phyloP scores from a whole-genome alignment of 2,797 vertebrate species.

The Enteromius mattozi region DNA sequence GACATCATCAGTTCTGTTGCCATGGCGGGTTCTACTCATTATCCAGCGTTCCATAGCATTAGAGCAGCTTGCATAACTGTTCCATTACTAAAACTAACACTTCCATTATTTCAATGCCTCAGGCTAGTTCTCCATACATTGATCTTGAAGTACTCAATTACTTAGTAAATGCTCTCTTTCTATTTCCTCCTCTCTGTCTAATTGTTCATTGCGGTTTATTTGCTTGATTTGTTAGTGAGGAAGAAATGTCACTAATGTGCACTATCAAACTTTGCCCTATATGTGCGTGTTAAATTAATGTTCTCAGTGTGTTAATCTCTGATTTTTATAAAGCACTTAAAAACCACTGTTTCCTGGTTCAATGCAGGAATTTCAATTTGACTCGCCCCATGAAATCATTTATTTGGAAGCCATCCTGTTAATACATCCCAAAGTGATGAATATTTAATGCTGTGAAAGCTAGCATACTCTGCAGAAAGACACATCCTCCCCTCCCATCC shows the following conservation, averaged over 20 bases:
- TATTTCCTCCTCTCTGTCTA: conserved; percentile 45
- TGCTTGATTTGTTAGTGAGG: not conserved
- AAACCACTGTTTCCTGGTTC: conserved; percentile 5
- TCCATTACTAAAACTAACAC: conserved; percentile 53
- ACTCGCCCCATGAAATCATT: conserved; percentile 19
- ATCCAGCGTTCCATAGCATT: conserved; percentile 21
- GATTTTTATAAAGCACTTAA: conserved; percentile 9
- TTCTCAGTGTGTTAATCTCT: not conserved
- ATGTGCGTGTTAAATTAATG: not conserved
- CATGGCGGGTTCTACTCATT: conserved; percentile 25
- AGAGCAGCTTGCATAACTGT: conserved; percentile 44
- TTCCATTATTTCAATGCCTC: conserved; percentile 43
- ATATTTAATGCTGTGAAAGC: conserved; percentile 55
- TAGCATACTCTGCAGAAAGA: conserved; percentile 20
- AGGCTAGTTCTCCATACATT: conserved; percentile 48
- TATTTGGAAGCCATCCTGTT: conserved; percentile 47
- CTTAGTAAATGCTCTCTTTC: conserved; percentile 22
- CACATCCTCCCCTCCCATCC: conserved; percentile 12
- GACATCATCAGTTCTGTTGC: conserved; percentile 35
- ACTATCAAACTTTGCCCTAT: not conserved
- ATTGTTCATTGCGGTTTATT: not conserved
- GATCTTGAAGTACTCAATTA: conserved; percentile 41
- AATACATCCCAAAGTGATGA: conserved; percentile 52
- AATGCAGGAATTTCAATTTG: conserved; percentile 1
- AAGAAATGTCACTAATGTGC: conserved; percentile 1